These are phyloP conservation scores for Phortica magna DNA, from an alignment of 2,888 invertebrate species.

Conservation along the genomic window DNA sequence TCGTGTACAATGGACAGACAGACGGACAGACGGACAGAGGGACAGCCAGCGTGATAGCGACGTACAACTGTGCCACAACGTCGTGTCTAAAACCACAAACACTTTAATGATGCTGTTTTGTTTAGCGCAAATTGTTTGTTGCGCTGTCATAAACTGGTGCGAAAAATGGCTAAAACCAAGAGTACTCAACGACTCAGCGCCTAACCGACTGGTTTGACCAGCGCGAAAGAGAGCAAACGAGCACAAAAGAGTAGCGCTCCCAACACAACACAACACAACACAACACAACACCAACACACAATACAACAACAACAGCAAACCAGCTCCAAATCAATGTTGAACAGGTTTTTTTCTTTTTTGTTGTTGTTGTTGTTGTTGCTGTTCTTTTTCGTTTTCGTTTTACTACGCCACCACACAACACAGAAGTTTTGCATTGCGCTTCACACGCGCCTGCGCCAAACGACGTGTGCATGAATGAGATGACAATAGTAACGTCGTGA, in stretches of 20 bases:
- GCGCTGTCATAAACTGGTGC: slow-evolving; percentile 74
- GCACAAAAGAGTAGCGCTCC: slow-evolving; percentile 10
- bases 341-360: slow-evolving; percentile 27
- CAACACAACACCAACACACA: neutral
- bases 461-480: slow-evolving; percentile 52
- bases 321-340: neutral
- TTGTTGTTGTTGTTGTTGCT: slow-evolving; percentile 39
- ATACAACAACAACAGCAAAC: neutral
- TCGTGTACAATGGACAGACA: slow-evolving; percentile 54
- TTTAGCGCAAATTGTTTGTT: slow-evolving; percentile 74
- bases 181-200: slow-evolving; percentile 44
- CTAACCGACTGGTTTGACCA: slow-evolving; percentile 28
- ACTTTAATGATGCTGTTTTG: slow-evolving; percentile 75
- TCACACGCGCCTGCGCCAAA: slow-evolving; percentile 58
- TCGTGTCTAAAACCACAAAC: slow-evolving; percentile 71
- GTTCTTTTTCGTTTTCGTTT: neutral
- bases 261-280: neutral
- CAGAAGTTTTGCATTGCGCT: slow-evolving; percentile 43
- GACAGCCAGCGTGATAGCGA: too few relatives aligned
- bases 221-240: slow-evolving; percentile 43
- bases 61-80: slow-evolving; percentile 21
- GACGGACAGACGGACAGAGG: slow-evolving; percentile 10
- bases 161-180: slow-evolving; percentile 65
- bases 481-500: slow-evolving; percentile 14
- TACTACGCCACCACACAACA: too few relatives aligned